A percentile compares a stretch with the other conserved stretches of the same genome.
Evolutionary conservation across 2,113 vertebrate genomes (phyloP).

Genomic region (Strix aluco): DNA sequence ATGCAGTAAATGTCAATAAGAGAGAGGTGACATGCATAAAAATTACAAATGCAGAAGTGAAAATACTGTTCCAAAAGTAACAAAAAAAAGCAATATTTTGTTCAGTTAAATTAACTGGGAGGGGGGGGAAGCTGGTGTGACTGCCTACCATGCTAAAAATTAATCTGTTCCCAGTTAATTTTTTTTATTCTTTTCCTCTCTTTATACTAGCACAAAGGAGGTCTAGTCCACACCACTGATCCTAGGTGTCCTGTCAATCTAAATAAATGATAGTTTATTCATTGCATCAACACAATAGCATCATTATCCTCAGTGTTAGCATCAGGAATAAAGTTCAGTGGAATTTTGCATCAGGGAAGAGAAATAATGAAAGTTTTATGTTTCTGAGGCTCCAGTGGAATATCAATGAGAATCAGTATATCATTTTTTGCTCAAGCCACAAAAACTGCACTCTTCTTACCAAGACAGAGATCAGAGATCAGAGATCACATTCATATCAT

Average conservation of each 20-base stretch:
- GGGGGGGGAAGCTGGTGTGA: not conserved
- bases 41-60: not conserved
- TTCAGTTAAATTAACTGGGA: not conserved
- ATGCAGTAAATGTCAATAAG: not conserved
- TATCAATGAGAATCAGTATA: not conserved
- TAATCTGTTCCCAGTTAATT: not conserved
- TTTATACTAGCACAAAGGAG: not conserved
- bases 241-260: not conserved
- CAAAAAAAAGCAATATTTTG: not conserved
- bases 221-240: not conserved
- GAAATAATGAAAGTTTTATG: slow-evolving; percentile 11
- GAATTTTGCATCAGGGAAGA: not conserved
- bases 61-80: not conserved
- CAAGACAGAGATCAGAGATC: slow-evolving; percentile 23
- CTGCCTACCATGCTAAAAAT: not conserved
- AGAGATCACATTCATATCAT: not conserved
- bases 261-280: not conserved
- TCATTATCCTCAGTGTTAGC: not conserved
- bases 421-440: not conserved
- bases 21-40: not conserved
- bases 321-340: not conserved
- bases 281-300: not conserved
- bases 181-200: not conserved
- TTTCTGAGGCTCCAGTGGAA: not conserved
- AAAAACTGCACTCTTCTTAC: not conserved